Evolutionary conservation across 2,113 vertebrate genomes (phyloP).

Genomic region (Chamaetylas fuelleborni): DNA sequence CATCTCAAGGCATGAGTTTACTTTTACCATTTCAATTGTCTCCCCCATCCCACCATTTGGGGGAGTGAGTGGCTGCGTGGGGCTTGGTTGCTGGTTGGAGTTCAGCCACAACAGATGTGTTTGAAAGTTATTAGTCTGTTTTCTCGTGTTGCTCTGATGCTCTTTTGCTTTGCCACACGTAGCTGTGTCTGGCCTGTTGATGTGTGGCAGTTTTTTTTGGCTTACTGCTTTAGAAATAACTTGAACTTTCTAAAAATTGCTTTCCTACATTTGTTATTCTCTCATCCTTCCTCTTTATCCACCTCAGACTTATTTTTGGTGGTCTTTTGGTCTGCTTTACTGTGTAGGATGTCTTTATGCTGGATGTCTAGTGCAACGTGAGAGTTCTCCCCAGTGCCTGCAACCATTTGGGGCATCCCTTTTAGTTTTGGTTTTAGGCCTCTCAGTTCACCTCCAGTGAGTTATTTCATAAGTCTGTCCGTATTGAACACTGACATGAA

Average conservation of each 20-base stretch:
- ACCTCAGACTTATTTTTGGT: neutral
- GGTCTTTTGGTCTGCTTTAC: neutral
- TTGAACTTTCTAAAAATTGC: neutral
- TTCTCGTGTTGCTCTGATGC: neutral
- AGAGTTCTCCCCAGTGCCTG: neutral
- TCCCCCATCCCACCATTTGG: fast-evolving
- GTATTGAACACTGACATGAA: neutral
- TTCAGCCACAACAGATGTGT: neutral
- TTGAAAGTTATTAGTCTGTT: neutral
- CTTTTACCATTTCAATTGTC: neutral
- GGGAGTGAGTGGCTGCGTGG: fast-evolving
- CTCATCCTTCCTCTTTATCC: neutral
- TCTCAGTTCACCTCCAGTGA: neutral
- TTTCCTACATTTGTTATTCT: neutral
- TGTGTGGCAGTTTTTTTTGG: neutral
- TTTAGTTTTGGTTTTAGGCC: neutral
- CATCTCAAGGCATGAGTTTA: neutral
- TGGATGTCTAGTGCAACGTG: neutral
- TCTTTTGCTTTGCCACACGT: neutral
- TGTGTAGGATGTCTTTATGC: neutral
- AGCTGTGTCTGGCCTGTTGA: neutral
- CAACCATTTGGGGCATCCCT: neutral
- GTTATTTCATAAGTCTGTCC: neutral
- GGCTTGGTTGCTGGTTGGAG: neutral
- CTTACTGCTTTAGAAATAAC: neutral